Evolutionary conservation across 2,888 invertebrate genomes (phyloP).

Genomic region (Stenotaenia linearis): DNA sequence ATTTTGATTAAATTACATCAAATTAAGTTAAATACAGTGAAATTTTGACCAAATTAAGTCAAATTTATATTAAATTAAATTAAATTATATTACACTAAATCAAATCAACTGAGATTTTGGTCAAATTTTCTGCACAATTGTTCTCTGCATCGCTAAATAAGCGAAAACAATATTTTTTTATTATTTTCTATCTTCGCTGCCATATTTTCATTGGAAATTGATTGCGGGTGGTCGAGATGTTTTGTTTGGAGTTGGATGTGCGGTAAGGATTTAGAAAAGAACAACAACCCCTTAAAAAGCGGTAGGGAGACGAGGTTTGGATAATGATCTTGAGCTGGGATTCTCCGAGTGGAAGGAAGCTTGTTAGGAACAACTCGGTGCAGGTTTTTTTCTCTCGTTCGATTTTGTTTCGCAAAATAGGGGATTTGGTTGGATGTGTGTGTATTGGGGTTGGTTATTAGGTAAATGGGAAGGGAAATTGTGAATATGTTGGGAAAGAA

Average conservation of each 20-base stretch:
- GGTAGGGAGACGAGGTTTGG: slow-evolving; percentile 21
- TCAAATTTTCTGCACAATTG: too few relatives aligned
- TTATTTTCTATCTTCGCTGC: too few relatives aligned
- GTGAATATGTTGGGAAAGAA: neutral
- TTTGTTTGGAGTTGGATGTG: slow-evolving; percentile 10
- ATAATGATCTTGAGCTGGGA: slow-evolving; percentile 20
- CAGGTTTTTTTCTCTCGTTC: neutral
- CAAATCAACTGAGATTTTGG: too few relatives aligned
- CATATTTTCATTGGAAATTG: too few relatives aligned
- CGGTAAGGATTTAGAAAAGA: neutral
- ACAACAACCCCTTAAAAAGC: slow-evolving; percentile 21
- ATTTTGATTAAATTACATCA: too few relatives aligned
- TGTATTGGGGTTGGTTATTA: neutral
- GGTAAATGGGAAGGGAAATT: neutral
- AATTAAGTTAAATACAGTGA: too few relatives aligned
- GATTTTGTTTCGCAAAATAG: neutral
- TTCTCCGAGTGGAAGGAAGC: slow-evolving; percentile 4
- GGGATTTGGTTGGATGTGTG: neutral
- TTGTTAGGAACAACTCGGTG: slow-evolving; percentile 2
- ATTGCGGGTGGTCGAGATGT: too few relatives aligned
- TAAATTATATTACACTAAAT: too few relatives aligned
- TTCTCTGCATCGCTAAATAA: too few relatives aligned
- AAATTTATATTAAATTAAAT: too few relatives aligned
- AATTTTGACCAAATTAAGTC: too few relatives aligned
- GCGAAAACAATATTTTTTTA: too few relatives aligned